Base-by-base conservation (phyloP, 2,113 vertebrate species). In the Bufo bufo region DNA sequence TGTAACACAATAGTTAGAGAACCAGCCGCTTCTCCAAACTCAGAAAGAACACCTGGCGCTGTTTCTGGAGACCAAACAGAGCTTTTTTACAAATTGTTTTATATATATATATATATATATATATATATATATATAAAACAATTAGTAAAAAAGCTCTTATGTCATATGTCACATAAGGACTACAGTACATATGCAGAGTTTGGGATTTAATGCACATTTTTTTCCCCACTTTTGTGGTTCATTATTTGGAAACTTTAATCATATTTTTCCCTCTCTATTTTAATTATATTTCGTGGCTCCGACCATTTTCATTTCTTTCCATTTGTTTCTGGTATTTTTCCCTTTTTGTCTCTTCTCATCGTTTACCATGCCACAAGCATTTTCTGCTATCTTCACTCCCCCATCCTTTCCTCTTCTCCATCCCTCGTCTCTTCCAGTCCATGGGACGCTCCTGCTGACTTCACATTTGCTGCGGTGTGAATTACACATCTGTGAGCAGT, bases 401-500 rank as follows among this genome's bases (percentile, higher is more conserved):
- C 66, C 16, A 6, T 19, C 69, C 86, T 3, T 61, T 43, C 33
- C 52, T 71, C 78, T 75, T 74, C 87, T 69, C 87, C 87, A 89
- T 89, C 87, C 82, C 95, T 94, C 93, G 94, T 95, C 95, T 95
- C 96, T 95, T 95, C 94, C 95, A 96, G 94, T 95, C 96, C 94
- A 95, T 95, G 95, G 90, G 91, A 93, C 91, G 93, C 94, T 97
- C 97, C 93, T 99, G 97, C 97, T 99, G 97, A 99, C 97, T 98
- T 96, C 95, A 95, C 95, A 96, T 96, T 97, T 99, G 96, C 95
- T 97, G 95, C 92, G 95, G 95, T 96, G 95, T 95, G 95, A 96
- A 95, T 96, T 96, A 95, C 97, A 96, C 97, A 99, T 99, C 97
- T 99, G 97, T 95, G 95, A 96, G 94, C 93, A 94, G 95, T 99